phyloP scores from a whole-genome alignment of 2,888 invertebrate genomes.

The Rotaria socialis region DNA sequence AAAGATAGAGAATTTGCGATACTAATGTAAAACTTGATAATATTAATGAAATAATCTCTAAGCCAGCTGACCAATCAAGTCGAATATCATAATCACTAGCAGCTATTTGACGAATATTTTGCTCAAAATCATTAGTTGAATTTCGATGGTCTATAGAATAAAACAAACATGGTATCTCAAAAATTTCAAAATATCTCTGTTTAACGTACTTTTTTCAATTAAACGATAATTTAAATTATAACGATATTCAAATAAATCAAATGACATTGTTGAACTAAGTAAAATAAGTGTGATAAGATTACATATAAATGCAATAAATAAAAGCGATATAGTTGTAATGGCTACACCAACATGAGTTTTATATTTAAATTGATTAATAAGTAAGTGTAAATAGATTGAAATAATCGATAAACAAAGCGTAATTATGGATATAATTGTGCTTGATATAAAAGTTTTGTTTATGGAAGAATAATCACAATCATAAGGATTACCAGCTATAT shows the following conservation, averaged over 20 bases:
- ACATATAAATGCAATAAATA: neutral
- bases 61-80: conserved; percentile 32
- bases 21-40: conserved; percentile 19
- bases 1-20: conserved; percentile 18
- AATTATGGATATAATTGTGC: neutral
- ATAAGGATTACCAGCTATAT: neutral
- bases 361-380: conserved; percentile 32
- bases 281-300: conserved; percentile 1
- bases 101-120: neutral
- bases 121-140: neutral
- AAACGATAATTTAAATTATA: conserved; percentile 17
- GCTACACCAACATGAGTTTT: neutral
- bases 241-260: conserved; percentile 23
- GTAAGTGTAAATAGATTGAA: conserved; percentile 2
- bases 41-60: conserved; percentile 13
- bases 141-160: neutral
- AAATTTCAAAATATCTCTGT: neutral
- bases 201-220: neutral
- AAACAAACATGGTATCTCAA: neutral
- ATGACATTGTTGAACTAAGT: neutral
- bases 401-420: neutral
- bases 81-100: conserved; percentile 17
- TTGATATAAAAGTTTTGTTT: neutral
- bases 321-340: neutral
- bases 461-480: neutral